These are phyloP conservation scores for Gastrophryne carolinensis DNA, from an alignment of 2,797 vertebrate species.

Conservation along the genomic window DNA sequence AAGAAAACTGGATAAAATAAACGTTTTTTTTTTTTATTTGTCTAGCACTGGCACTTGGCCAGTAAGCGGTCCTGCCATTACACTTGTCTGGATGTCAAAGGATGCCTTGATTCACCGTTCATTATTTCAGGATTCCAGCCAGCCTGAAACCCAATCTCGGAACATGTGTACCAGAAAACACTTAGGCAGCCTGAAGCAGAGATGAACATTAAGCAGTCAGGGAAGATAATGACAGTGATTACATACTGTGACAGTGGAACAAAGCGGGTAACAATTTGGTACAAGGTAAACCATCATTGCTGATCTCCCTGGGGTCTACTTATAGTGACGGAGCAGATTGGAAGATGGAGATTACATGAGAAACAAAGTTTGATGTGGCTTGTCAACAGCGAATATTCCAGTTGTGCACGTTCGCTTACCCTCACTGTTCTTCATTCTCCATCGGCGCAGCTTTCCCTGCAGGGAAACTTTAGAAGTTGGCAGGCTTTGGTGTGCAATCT, in stretches of 20 bases:
- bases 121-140: slow-evolving; percentile 26
- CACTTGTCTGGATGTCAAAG: slow-evolving; percentile 13
- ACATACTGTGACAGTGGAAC: slow-evolving; percentile 13
- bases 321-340: slow-evolving; percentile 11
- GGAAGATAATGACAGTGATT: slow-evolving; percentile 18
- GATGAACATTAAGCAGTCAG: slow-evolving; percentile 8
- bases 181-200: slow-evolving; percentile 1
- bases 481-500: neutral
- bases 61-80: slow-evolving; percentile 6
- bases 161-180: slow-evolving; percentile 24
- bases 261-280: neutral
- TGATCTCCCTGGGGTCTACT: neutral
- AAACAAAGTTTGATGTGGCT: slow-evolving; percentile 14
- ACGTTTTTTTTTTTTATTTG: too few species aligned
- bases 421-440: neutral
- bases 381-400: slow-evolving; percentile 25
- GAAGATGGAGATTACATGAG: slow-evolving; percentile 17
- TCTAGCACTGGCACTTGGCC: neutral
- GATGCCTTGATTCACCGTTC: slow-evolving; percentile 17
- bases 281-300: slow-evolving; percentile 5
- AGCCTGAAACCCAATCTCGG: slow-evolving; percentile 21
- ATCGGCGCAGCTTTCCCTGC: slow-evolving; percentile 27
- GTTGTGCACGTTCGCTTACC: neutral
- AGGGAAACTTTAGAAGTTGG: slow-evolving; percentile 43
- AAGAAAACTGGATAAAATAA: neutral